Evolutionary conservation across 2,888 invertebrate genomes (phyloP).

Genomic region (Lasioglossum zephyrum): DNA sequence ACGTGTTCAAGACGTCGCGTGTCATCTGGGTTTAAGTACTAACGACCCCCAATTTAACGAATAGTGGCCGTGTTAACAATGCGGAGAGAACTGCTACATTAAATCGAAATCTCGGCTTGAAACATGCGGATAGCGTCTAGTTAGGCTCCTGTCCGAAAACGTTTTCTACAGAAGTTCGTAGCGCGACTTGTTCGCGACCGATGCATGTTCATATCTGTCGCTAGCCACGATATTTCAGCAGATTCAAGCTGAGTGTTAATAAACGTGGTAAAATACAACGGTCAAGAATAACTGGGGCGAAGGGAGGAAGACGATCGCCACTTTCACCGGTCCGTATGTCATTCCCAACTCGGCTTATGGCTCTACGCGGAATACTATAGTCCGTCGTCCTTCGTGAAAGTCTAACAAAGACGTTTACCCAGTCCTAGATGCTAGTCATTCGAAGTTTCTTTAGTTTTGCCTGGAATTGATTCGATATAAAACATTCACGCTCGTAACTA

Average conservation of each 20-base stretch:
- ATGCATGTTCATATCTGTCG: conserved; percentile 17
- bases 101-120: not conserved
- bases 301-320: conserved; percentile 45
- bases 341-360: conserved; percentile 31
- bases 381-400: conserved; percentile 53
- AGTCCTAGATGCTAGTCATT: not conserved
- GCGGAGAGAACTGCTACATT: not conserved
- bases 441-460: conserved; percentile 18
- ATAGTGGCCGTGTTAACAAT: not conserved
- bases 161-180: not conserved
- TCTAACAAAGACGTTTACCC: conserved; percentile 26
- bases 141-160: not conserved
- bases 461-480: not conserved
- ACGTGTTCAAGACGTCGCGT: no score
- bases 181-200: conserved; percentile 22
- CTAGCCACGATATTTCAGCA: conserved; percentile 23
- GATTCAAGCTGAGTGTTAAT: conserved; percentile 38
- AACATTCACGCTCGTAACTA: not conserved
- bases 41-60: no score
- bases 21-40: not conserved
- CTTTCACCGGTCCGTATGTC: conserved; percentile 49
- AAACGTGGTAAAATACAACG: conserved; percentile 30
- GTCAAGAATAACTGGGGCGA: conserved; percentile 44
- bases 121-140: not conserved
- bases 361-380: conserved; percentile 19